These are phyloP conservation scores for Fregata magnificens DNA, from an alignment of 2,113 vertebrate genomes.

Conservation along the genomic window DNA sequence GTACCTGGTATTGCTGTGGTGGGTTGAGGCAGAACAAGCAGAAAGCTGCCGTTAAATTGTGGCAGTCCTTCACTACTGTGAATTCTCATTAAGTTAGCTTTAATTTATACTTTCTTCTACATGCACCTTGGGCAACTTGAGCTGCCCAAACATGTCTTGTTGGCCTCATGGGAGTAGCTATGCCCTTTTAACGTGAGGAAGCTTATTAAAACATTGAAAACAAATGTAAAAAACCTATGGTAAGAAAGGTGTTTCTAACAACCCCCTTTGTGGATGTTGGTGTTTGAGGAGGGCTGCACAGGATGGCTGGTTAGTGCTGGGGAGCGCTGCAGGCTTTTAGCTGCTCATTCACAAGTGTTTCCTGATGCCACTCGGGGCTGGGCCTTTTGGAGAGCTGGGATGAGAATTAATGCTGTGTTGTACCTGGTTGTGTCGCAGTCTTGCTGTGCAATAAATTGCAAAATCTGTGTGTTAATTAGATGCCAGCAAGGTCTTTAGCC, in stretches of 20 bases:
- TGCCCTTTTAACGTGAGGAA: background rate
- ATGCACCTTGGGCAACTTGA: accelerated
- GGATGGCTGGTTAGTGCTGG: background rate
- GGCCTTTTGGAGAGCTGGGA: background rate
- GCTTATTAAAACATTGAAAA: background rate
- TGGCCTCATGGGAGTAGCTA: background rate
- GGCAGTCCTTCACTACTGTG: background rate
- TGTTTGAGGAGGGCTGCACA: background rate
- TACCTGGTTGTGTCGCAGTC: background rate
- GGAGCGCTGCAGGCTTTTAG: background rate
- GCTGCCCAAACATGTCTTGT: background rate
- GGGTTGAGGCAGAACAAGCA: background rate
- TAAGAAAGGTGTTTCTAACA: background rate
- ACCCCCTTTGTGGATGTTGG: accelerated
- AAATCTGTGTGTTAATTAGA: background rate
- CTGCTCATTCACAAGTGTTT: background rate
- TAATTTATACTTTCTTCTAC: background rate
- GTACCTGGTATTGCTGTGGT: background rate
- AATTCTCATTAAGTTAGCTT: background rate
- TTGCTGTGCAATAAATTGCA: background rate
- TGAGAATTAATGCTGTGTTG: background rate
- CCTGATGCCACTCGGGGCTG: background rate
- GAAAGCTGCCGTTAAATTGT: accelerated
- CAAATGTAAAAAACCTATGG: background rate
- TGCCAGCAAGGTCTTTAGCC: background rate